phyloP scores from a whole-genome alignment of 2,888 invertebrate genomes.

The Disparrhopalites patrizii region DNA sequence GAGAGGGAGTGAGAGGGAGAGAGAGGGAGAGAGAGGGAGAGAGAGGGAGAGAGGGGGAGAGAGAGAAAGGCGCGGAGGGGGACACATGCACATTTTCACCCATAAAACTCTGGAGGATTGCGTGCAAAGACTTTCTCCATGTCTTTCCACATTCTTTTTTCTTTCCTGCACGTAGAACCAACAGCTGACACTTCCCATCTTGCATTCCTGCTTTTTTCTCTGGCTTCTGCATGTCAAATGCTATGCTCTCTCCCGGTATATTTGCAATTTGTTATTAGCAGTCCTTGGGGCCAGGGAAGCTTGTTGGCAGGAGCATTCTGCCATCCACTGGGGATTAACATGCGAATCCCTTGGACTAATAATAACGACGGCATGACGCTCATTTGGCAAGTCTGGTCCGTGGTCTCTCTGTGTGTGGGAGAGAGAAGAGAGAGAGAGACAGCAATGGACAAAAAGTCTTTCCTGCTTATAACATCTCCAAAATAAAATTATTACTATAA shows the following conservation, averaged over 20 bases:
- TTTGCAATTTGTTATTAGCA: too few species aligned
- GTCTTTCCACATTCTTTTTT: not conserved
- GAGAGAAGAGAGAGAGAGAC: not conserved
- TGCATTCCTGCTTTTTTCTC: not conserved
- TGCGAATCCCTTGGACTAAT: too few species aligned
- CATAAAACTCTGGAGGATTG: not conserved
- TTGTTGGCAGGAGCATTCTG: too few species aligned
- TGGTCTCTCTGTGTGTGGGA: not conserved
- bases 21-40: not conserved
- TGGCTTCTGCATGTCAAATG: too few species aligned
- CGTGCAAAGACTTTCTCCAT: not conserved
- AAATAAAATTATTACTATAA: too few species aligned
- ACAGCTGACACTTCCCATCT: constrained; percentile 8
- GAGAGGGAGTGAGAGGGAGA: not conserved
- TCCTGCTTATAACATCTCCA: too few species aligned
- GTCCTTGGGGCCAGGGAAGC: too few species aligned
- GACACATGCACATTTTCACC: not conserved
- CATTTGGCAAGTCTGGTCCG: not conserved
- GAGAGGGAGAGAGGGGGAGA: not conserved
- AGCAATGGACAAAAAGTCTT: not conserved
- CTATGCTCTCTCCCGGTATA: too few species aligned
- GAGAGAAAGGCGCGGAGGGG: too few species aligned
- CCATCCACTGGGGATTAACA: too few species aligned
- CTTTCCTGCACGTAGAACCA: constrained; percentile 10
- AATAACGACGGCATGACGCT: too few species aligned